A percentile compares a stretch with the other conserved stretches of the same genome.
Conservation (phyloP, 1,140 invertebrate species). For the Cherax destructor region DNA sequence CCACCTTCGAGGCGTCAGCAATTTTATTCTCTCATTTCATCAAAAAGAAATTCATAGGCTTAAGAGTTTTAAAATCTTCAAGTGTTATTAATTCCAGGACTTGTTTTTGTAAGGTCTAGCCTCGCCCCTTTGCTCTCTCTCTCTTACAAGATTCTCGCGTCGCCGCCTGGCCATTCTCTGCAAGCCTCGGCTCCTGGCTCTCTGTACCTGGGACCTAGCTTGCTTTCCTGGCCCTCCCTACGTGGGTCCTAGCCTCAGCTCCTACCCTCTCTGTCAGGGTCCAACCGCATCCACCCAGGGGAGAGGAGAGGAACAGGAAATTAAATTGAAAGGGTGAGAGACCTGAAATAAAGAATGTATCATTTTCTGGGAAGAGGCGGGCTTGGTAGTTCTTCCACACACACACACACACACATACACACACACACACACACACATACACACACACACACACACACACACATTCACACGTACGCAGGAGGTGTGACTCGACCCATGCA, state of each 20-base stretch:
- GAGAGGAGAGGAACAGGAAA: conserved; percentile 29
- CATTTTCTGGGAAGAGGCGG: conserved; percentile 6
- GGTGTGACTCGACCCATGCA: not conserved
- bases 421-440: no score
- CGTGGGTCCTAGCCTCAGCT: conserved; percentile 3
- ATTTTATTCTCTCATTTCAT: not conserved
- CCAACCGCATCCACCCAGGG: not conserved
- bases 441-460: not conserved
- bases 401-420: not conserved
- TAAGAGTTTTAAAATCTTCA: not conserved
- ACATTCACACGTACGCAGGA: not conserved
- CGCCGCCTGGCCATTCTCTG: no score
- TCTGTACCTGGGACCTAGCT: no score
- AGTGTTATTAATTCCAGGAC: conserved; percentile 5
- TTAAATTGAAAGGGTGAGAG: conserved; percentile 43
- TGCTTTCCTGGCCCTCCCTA: no score
- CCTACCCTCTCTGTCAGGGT: conserved; percentile 5
- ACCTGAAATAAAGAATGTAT: conserved; percentile 23
- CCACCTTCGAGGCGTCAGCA: not conserved
- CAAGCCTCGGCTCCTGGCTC: no score
- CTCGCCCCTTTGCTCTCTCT: not conserved
- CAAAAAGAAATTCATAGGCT: not conserved
- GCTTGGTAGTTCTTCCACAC: not conserved
- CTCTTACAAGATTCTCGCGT: no score
- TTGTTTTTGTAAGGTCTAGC: conserved; percentile 28